phyloP scores from a whole-genome alignment of 2,888 invertebrate species.

The Lasius platythorax region DNA sequence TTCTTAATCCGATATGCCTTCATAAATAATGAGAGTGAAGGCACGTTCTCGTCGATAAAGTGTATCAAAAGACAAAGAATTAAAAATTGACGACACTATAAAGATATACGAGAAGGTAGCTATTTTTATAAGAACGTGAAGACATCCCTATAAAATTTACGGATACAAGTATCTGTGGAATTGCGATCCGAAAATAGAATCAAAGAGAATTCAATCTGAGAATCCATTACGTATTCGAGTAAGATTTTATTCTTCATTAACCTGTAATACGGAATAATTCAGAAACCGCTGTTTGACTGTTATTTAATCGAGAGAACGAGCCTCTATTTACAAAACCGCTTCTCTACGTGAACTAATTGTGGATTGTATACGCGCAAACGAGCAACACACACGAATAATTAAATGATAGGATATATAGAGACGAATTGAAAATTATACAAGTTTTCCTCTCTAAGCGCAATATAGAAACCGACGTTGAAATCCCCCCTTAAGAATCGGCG shows the following conservation, averaged over 20 bases:
- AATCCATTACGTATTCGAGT: background rate
- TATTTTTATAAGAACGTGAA: constrained; percentile 20
- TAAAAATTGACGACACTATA: constrained; percentile 26
- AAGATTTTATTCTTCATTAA: background rate
- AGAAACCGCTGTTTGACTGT: background rate
- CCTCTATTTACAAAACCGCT: background rate
- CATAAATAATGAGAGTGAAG: constrained; percentile 42
- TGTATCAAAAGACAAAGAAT: constrained; percentile 15
- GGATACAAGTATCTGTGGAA: background rate
- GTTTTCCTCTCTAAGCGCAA: background rate
- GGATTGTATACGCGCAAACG: background rate
- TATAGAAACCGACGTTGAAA: background rate
- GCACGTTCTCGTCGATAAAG: background rate
- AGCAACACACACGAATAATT: background rate
- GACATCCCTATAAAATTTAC: background rate
- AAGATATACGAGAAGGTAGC: background rate
- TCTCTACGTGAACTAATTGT: background rate
- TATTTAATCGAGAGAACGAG: background rate
- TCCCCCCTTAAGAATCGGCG: background rate
- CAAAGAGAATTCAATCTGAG: background rate
- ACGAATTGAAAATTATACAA: constrained; percentile 15
- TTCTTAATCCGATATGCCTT: constrained; percentile 44
- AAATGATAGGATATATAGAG: background rate
- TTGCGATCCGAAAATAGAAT: constrained; percentile 1
- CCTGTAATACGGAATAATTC: background rate